A percentile compares a stretch with the other conserved stretches of the same genome.
These are phyloP conservation scores for Rhinichthys osculus DNA, from an alignment of 2,797 vertebrate species.

Conservation along the genomic window DNA sequence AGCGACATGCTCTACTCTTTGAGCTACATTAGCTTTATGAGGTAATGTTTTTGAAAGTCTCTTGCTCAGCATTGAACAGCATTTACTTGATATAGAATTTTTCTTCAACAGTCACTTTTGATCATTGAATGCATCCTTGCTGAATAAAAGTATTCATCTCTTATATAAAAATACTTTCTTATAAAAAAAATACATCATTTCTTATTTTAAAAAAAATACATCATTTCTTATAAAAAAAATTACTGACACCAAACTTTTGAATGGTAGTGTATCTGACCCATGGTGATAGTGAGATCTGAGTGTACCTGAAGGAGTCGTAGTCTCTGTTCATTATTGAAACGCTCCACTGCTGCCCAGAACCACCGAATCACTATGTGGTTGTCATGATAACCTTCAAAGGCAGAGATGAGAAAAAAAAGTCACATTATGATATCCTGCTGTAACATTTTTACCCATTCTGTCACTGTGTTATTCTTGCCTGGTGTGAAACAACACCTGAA, in stretches of 20 bases:
- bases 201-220: neutral
- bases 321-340: conserved; percentile 98
- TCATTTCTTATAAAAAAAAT: neutral
- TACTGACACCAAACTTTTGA: neutral
- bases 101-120: neutral
- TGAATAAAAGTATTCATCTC: neutral
- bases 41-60: neutral
- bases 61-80: neutral
- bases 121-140: neutral
- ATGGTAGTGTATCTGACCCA: neutral
- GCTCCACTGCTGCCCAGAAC: conserved; percentile 99
- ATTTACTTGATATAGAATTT: too few species aligned
- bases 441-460: neutral
- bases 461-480: neutral
- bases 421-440: neutral
- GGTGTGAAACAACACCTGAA: neutral
- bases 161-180: neutral
- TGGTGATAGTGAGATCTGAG: neutral
- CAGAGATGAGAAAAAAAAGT: neutral
- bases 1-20: neutral
- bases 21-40: neutral
- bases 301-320: conserved; percentile 92
- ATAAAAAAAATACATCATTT: neutral
- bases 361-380: conserved; percentile 98
- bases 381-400: conserved; percentile 92